Evolutionary conservation across 2,888 invertebrate species (phyloP).

Genomic region (Amblyjoppa proteus): DNA sequence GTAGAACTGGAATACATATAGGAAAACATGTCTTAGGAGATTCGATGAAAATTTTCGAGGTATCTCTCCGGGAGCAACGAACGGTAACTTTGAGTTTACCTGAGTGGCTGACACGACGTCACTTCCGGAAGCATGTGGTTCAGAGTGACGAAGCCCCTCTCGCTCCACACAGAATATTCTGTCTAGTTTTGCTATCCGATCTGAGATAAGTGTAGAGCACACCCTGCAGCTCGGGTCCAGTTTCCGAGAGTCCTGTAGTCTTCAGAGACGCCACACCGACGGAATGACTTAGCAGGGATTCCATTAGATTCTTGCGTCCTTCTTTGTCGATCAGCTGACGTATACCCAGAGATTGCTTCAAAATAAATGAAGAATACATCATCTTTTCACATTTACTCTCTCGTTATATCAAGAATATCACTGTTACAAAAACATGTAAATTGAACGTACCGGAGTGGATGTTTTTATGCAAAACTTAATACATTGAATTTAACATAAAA

Average conservation of each 20-base stretch:
- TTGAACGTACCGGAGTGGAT: no score
- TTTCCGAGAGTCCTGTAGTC: constrained; percentile 88
- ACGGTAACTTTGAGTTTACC: constrained; percentile 70
- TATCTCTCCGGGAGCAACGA: not conserved
- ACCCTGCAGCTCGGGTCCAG: constrained; percentile 89
- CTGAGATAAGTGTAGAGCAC: constrained; percentile 91
- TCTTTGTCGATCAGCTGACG: constrained; percentile 85
- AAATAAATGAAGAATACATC: constrained; percentile 38
- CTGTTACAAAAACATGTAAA: no score
- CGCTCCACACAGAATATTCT: constrained; percentile 87
- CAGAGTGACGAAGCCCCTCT: constrained; percentile 94
- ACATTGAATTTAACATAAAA: not conserved
- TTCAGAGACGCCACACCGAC: constrained; percentile 89
- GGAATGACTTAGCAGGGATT: constrained; percentile 86
- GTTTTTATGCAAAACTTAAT: no score
- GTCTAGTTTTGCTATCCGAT: constrained; percentile 88
- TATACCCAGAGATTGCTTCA: constrained; percentile 86
- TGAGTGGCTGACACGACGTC: constrained; percentile 87
- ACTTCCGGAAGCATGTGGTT: constrained; percentile 92
- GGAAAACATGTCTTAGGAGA: not conserved
- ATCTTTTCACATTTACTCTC: not conserved
- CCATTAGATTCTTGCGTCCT: constrained; percentile 86
- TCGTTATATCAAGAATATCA: no score
- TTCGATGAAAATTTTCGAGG: not conserved
- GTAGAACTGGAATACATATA: constrained; percentile 86